Conservation (phyloP, 2,113 vertebrate species). For the Chrysochloris asiatica region DNA sequence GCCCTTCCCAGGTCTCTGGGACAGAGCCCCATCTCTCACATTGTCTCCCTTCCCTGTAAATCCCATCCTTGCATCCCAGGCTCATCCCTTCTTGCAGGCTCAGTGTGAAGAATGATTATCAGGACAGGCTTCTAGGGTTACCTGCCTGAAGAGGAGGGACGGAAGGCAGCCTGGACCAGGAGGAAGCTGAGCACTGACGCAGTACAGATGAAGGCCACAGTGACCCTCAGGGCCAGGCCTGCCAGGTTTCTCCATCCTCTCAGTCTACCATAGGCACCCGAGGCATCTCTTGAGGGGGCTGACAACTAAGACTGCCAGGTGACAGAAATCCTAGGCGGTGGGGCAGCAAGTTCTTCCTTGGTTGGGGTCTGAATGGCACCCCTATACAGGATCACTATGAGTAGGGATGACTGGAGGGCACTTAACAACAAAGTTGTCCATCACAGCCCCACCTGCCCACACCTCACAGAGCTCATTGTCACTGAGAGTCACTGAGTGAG, state of each 20-base stretch:
- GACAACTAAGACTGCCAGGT: not conserved
- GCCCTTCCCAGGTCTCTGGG: not conserved
- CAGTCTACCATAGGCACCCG: not conserved
- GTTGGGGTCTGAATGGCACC: rapidly evolving
- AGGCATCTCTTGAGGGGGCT: not conserved
- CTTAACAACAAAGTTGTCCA: no score
- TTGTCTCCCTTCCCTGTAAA: not conserved
- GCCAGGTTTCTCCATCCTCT: no score
- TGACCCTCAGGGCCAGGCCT: no score
- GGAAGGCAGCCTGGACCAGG: not conserved
- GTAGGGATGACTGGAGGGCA: no score
- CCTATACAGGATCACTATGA: no score
- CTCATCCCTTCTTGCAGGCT: no score
- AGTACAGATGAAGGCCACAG: no score
- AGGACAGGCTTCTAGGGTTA: no score
- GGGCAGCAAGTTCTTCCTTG: not conserved
- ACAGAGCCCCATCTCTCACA: not conserved
- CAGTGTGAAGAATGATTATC: no score
- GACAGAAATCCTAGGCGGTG: not conserved
- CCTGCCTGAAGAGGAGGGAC: not conserved
- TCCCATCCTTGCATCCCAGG: not conserved
- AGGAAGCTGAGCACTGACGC: not conserved
- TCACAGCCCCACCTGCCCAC: not conserved
- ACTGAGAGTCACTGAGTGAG: rapidly evolving
- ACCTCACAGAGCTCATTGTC: no score